A percentile compares a stretch with the other conserved stretches of the same genome.
Evolutionary conservation across 2,888 invertebrate genomes (phyloP).

Genomic region (Matsumyia berberina): DNA sequence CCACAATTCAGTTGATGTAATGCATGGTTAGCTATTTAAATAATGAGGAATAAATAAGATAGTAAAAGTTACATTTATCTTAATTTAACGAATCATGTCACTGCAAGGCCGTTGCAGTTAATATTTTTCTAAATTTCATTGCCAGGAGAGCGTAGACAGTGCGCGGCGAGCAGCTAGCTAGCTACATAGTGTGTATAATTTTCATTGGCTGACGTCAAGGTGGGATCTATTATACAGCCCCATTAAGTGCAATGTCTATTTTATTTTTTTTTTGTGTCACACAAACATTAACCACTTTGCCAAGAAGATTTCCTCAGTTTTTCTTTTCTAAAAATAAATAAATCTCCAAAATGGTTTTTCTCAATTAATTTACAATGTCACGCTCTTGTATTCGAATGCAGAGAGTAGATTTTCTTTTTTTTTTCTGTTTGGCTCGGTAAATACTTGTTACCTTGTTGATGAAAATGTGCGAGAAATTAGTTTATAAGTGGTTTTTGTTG

Average conservation of each 20-base stretch:
- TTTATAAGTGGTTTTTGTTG: too few relatives aligned
- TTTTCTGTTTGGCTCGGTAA: neutral
- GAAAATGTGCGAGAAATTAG: too few relatives aligned
- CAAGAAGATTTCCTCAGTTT: constrained; percentile 12
- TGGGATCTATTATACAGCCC: constrained; percentile 7
- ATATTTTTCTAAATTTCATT: neutral
- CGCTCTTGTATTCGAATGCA: neutral
- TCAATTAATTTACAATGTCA: constrained; percentile 27
- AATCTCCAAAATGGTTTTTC: constrained; percentile 27
- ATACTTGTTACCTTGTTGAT: too few relatives aligned
- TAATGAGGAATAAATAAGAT: too few relatives aligned
- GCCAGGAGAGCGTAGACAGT: neutral
- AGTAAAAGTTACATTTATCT: too few relatives aligned
- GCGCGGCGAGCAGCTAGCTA: too few relatives aligned
- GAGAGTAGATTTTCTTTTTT: neutral
- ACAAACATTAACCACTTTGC: constrained; percentile 7
- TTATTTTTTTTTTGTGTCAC: constrained; percentile 7
- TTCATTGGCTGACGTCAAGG: constrained; percentile 34
- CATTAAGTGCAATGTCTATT: constrained; percentile 41
- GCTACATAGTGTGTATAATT: neutral
- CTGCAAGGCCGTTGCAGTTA: too few relatives aligned
- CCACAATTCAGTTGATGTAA: too few relatives aligned
- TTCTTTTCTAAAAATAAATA: constrained; percentile 26
- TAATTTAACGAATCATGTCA: too few relatives aligned
- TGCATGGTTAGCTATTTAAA: too few relatives aligned